Percentiles rank a stretch among this genome's conserved stretches.
Evolutionary conservation across 2,113 vertebrate genomes (phyloP).

Genomic region (Camarhynchus parvulus): DNA sequence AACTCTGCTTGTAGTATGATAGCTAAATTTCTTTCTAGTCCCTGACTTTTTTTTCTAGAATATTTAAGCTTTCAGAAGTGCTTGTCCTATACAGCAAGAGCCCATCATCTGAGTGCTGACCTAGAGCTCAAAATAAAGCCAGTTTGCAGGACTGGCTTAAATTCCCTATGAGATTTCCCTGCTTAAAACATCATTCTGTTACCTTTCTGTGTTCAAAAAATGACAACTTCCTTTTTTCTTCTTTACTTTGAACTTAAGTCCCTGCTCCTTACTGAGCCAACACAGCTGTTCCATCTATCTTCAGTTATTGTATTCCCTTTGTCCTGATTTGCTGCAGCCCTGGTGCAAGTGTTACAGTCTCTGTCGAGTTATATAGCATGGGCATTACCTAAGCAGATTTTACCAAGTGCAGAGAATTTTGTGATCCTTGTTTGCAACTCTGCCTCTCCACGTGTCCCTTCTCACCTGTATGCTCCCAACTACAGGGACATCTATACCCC

Average conservation of each 20-base stretch:
- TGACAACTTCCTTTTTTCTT: neutral
- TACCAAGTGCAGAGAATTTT: neutral
- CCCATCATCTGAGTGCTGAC: neutral
- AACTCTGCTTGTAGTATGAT: neutral
- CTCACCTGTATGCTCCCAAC: neutral
- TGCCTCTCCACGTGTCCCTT: neutral
- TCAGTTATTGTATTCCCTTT: neutral
- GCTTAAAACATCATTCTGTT: neutral
- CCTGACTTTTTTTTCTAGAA: neutral
- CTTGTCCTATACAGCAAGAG: neutral
- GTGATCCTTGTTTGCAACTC: neutral
- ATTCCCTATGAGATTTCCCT: neutral
- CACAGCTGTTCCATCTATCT: neutral
- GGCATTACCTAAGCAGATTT: neutral
- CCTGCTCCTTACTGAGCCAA: neutral
- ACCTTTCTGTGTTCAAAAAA: neutral
- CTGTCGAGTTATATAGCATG: neutral
- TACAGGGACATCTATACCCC: neutral
- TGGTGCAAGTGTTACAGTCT: neutral
- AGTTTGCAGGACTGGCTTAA: neutral
- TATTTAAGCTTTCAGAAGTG: neutral
- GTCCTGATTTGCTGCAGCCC: neutral
- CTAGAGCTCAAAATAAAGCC: slow-evolving; percentile 28
- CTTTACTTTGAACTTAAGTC: neutral
- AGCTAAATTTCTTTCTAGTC: neutral